Evolutionary conservation across 1,140 invertebrate genomes (phyloP).

Genomic region (Littorina saxatilis): DNA sequence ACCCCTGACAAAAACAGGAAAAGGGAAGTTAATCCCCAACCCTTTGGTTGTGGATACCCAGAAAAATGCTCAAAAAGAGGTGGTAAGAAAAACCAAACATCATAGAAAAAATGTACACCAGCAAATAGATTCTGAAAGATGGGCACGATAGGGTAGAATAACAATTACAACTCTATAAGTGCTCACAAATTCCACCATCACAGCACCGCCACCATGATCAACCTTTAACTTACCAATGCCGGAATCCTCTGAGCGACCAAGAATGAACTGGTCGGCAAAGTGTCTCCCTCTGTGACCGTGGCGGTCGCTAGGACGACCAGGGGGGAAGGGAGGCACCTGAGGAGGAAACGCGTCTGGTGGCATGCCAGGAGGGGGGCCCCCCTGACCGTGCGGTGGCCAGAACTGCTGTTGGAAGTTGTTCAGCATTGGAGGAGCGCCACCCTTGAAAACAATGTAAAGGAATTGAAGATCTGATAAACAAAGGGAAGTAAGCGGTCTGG

Average conservation of each 20-base stretch:
- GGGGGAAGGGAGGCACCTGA: not conserved
- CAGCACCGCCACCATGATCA: not conserved
- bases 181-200: too few species aligned
- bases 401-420: slow-evolving; percentile 24
- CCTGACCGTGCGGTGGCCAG: slow-evolving; percentile 15
- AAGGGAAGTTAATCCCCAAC: too few species aligned
- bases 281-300: slow-evolving; percentile 14
- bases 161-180: too few species aligned
- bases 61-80: too few species aligned
- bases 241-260: slow-evolving; percentile 7
- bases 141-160: too few species aligned
- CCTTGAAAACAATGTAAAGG: slow-evolving; percentile 21
- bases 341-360: not conserved
- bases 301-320: not conserved
- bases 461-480: too few species aligned
- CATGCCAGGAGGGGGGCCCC: not conserved
- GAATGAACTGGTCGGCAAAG: not conserved
- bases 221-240: slow-evolving; percentile 8
- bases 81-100: too few species aligned
- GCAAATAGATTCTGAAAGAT: too few species aligned
- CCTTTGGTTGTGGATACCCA: too few species aligned
- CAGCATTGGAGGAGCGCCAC: slow-evolving; percentile 4
- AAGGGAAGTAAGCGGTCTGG: too few species aligned
- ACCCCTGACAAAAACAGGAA: too few species aligned
- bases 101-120: too few species aligned